Evolutionary conservation across 2,888 invertebrate genomes (phyloP).

Genomic region (Tetragonula carbonaria): DNA sequence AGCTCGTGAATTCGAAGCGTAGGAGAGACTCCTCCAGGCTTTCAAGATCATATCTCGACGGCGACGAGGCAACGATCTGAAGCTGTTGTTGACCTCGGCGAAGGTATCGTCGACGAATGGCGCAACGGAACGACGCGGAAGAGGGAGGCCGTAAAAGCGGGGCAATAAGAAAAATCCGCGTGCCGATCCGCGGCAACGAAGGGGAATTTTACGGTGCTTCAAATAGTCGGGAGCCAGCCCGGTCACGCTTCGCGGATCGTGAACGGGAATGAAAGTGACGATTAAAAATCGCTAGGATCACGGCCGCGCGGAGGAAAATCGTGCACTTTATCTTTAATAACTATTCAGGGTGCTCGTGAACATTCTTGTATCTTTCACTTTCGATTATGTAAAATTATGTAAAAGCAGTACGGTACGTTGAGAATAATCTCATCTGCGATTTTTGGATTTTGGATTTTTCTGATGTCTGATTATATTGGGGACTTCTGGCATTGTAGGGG

Average conservation of each 20-base stretch:
- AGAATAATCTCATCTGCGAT: too few relatives aligned
- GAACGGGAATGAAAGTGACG: constrained; percentile 77
- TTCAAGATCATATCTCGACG: not conserved
- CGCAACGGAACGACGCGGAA: constrained; percentile 54
- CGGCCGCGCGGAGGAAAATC: constrained; percentile 55
- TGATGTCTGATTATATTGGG: too few relatives aligned
- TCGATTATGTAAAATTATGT: too few relatives aligned
- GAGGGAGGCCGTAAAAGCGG: constrained; percentile 47
- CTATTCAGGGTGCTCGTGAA: not conserved
- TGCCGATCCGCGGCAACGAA: constrained; percentile 64
- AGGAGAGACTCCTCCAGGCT: not conserved
- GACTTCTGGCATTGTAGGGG: too few relatives aligned
- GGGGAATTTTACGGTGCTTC: constrained; percentile 71
- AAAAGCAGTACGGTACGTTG: too few relatives aligned
- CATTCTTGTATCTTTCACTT: too few relatives aligned
- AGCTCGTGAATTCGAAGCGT: not conserved
- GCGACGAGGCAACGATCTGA: constrained; percentile 4
- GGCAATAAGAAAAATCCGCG: constrained; percentile 54
- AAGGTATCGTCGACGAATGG: constrained; percentile 1
- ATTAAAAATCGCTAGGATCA: constrained; percentile 65
- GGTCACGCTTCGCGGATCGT: constrained; percentile 68
- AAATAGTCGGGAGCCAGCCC: constrained; percentile 61
- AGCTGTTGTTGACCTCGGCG: constrained; percentile 20
- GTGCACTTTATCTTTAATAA: not conserved
- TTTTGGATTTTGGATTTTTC: too few relatives aligned